Percentiles rank a stretch among this genome's conserved stretches.
These are phyloP conservation scores for Cordylochernes scorpioides DNA, from an alignment of 2,888 invertebrate genomes.

Conservation along the genomic window DNA sequence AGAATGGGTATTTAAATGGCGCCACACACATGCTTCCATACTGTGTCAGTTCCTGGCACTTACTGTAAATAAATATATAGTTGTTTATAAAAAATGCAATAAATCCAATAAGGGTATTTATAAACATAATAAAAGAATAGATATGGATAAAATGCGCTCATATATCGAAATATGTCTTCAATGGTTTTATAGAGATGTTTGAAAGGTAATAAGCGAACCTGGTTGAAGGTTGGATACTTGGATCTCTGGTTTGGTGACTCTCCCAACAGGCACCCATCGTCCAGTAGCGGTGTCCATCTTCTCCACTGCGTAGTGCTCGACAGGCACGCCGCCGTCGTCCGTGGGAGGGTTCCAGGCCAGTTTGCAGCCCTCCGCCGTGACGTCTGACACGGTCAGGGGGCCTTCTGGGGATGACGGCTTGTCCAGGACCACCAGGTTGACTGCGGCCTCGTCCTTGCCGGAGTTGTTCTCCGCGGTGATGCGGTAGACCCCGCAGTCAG, in stretches of 20 bases:
- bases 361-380: constrained; percentile 73
- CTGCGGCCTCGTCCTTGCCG: constrained; percentile 59
- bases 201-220: too few species aligned
- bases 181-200: too few species aligned
- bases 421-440: constrained; percentile 56
- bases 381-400: constrained; percentile 58
- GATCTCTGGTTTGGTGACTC: constrained; percentile 52
- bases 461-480: constrained; percentile 60
- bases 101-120: too few species aligned
- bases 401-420: constrained; percentile 67
- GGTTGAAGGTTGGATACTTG: constrained; percentile 63
- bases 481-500: constrained; percentile 65
- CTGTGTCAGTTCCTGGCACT: too few species aligned
- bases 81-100: too few species aligned
- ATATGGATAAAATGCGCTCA: too few species aligned
- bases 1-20: too few species aligned
- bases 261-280: constrained; percentile 75
- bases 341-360: constrained; percentile 70
- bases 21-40: too few species aligned
- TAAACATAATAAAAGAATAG: too few species aligned
- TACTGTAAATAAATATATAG: too few species aligned
- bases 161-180: too few species aligned
- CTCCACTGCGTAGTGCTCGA: constrained; percentile 85
- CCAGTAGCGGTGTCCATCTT: constrained; percentile 32
- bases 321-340: constrained; percentile 79